Evolutionary conservation across 2,888 invertebrate species (phyloP), one percentile per base, ranked within the genome.

Genomic region (Ophonus ardosiacus): DNA sequence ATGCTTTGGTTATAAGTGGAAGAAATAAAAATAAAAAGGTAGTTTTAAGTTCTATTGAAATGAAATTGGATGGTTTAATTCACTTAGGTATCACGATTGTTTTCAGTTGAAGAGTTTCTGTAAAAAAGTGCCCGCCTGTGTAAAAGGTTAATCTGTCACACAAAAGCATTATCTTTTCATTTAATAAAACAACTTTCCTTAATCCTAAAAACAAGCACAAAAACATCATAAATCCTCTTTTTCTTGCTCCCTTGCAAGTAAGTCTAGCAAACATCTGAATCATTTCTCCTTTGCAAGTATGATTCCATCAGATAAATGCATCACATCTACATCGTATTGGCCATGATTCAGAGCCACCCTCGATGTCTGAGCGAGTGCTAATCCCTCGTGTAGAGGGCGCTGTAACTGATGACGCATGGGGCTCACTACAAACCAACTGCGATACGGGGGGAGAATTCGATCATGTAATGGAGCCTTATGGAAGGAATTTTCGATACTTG

Each of bases 381-480:
- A 78, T 78, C 78, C 78, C 57, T 57, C 21, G 24, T 59, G 80
- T 80, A 24, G 80, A 59, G 80, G 80, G 80, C 31, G 80, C 38
- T 59, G 80, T 80, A 61, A 80, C 80, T 40, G 80, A 80, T 80
- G 80, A 80, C 80, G 80, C 80, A 80, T 80, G 40, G 80, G 80
- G 63, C 80, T 40, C 13, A 18, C 59, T 40, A 80, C 61, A 80
- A 78, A 57, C 78, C 31, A 78, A 78, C 78, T 57, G 18, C 21
- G 57, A 61, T 80, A 15, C n/a, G 59, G 78, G 78, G 78, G 24
- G 78, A 31, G 80, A 80, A 63, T 80, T 80, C 61, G 80, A 80
- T 80, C 80, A 80, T 80, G 80, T 80, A 61, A 80, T 80, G 80
- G 80, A 80, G 80, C 80, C 80, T 31, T 61, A 59, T 80, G 61